Evolutionary conservation across 2,113 vertebrate species (phyloP), one percentile per base, ranked within the genome.

Genomic region (Paramormyrops kingsleyae): DNA sequence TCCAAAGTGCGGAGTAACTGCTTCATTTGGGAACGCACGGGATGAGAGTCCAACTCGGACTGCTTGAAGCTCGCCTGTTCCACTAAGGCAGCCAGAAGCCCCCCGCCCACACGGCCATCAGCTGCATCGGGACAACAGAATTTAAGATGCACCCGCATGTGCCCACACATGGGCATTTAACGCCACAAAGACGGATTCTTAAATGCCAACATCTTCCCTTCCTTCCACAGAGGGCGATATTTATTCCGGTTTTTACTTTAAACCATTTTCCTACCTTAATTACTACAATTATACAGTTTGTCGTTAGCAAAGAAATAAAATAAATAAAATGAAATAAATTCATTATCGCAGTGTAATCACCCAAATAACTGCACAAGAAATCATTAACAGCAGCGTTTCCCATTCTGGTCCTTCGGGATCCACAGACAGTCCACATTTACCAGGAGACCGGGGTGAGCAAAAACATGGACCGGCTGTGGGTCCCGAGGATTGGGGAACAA

Each of bases 21-120:
- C 93, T 96, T 97, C 93, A 97, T 97, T 92, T 96, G 96, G 90
- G 94, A 96, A 77, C 95, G 93, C 42, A 98, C 95, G 0, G 96
- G 95, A 89, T 99, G 97, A n/a, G 94, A 90, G 47, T 97, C 97
- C 83, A 97, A 93, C 90, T 98, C 97, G 0, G 90, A 7, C n/a
- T 96, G 93, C 94, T 96, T 99, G 91, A 97, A 95, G 90, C 94
- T 92, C 31, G 95, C 93, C 93, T 99, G 98, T 7, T 99, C 98
- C 62, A 97, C 93, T 93, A 99, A 74, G 0, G 94, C 92, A 0
- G 94, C 92, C 62, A 99, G 93, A 2, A 98, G 92, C 39, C 90
- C 94, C 7, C 91, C 96, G 21, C 95, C 96, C 49, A 53, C 92
- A 92, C 90, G 93, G 90, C 90, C 96, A 94, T 98, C 95, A 92